A percentile compares a stretch with the other conserved stretches of the same genome.
These are phyloP conservation scores for Nesometra sesokonis DNA, from an alignment of 35 echinoderm and acorn worm species.

Conservation along the genomic window DNA sequence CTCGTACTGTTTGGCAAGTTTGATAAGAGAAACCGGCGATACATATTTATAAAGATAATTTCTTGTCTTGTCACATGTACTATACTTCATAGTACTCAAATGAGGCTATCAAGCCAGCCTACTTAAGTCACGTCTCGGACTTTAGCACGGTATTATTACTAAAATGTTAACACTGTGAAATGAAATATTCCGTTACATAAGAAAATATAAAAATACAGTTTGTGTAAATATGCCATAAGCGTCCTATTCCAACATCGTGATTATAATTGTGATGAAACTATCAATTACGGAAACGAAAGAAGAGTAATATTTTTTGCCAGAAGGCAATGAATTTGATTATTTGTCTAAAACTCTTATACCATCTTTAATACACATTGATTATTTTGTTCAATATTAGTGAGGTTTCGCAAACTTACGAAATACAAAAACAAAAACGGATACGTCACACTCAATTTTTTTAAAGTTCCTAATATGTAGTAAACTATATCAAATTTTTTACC, in stretches of 20 bases:
- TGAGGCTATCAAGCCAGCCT: background rate
- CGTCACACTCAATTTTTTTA: no score
- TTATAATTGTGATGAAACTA: background rate
- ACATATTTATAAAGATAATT: background rate
- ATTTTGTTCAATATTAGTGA: no score
- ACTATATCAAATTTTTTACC: no score
- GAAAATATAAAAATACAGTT: background rate
- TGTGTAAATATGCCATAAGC: background rate
- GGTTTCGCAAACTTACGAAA: no score
- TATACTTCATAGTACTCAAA: background rate
- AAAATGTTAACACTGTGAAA: background rate
- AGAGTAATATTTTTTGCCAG: background rate
- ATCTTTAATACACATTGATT: background rate
- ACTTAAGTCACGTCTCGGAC: background rate
- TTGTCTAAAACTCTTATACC: background rate
- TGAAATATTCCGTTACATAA: background rate
- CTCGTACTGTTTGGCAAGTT: background rate
- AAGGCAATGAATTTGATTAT: background rate
- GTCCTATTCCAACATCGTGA: background rate
- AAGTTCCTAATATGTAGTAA: no score
- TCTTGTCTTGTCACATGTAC: background rate
- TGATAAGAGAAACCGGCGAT: background rate
- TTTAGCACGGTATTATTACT: background rate
- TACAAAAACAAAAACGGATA: no score
- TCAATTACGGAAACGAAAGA: background rate